Base-by-base conservation (phyloP, 2,113 vertebrate species). In the Sardina pilchardus region DNA sequence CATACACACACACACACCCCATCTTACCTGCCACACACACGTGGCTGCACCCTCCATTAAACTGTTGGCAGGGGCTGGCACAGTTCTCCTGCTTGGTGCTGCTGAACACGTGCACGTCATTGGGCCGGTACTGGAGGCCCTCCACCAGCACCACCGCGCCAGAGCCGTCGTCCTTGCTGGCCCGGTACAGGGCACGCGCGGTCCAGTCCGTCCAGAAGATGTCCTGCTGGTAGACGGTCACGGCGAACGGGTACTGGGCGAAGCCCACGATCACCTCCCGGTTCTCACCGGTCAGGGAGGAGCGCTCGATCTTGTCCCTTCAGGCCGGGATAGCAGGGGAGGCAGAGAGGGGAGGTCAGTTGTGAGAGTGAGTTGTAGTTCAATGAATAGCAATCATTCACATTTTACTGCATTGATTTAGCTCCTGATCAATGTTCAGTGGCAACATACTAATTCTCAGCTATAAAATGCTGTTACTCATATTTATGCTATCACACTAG, bases 1-100 rank as follows among this genome's bases (percentile, higher is more conserved):
- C 71, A 78, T 34, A 78, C 71, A 78, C 67, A 78, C 30, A 78
- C 71, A 36, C 71, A 36, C 34, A 78, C 3, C 36, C 30, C 3
- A 53, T 81, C 90, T 94, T 94, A 99, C 98, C 97, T 89, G 96
- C 88, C 48, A 95, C 95, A 92, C 97, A 99, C 87, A 98, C 91
- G 53, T 99, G 96, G 90, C 98, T 99, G 91, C 98, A 99, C 84
- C 98, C 98, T 9, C 98, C 98, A 16, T 99, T 99, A 88, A 98
- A 98, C 90, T 96, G 95, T 83, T 95, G 95, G 81, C 98, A 99
- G 86, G 96, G 95, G 86, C 96, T 99, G 88, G 90, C 91, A 88
- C 98, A 99, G n/a, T 90, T 95, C 86, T 96, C 95, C 67, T 96
- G 97, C 85, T 96, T 96, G 36, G 92, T 94, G 48, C 92, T 96